These are phyloP conservation scores for Margarornis squamiger DNA, from an alignment of 2,797 vertebrate species.

Conservation along the genomic window DNA sequence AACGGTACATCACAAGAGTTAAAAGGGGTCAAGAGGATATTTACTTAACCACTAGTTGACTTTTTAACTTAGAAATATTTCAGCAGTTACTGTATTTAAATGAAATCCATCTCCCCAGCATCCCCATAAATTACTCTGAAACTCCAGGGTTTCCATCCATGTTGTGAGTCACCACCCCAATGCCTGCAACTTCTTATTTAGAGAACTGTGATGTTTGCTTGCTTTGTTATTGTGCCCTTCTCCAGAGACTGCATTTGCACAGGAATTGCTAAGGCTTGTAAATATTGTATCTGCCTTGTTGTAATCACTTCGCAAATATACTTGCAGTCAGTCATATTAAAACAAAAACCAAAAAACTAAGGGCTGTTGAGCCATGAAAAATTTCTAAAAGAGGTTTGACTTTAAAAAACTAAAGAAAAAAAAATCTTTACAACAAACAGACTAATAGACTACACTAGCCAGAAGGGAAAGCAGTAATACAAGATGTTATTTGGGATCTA, in stretches of 20 bases:
- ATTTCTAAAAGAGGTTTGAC: neutral
- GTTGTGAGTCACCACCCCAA: constrained; percentile 32
- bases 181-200: constrained; percentile 41
- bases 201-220: constrained; percentile 54
- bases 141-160: constrained; percentile 52
- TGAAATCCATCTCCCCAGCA: constrained; percentile 59
- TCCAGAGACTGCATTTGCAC: constrained; percentile 59
- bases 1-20: constrained; percentile 52
- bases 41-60: constrained; percentile 58
- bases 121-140: constrained; percentile 69
- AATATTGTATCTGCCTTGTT: constrained; percentile 71
- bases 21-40: constrained; percentile 64
- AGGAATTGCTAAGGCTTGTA: constrained; percentile 65
- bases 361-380: constrained; percentile 24
- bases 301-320: constrained; percentile 68
- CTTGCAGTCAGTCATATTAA: constrained; percentile 21
- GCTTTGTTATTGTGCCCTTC: constrained; percentile 62
- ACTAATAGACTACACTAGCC: neutral
- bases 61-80: constrained; percentile 64
- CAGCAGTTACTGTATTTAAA: constrained; percentile 67
- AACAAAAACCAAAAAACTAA: neutral
- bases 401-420: constrained; percentile 37
- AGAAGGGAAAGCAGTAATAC: constrained; percentile 1
- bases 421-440: constrained; percentile 4
- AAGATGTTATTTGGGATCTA: neutral